phyloP scores from a whole-genome alignment of 2,113 vertebrate species.

The Centropus unirufus region DNA sequence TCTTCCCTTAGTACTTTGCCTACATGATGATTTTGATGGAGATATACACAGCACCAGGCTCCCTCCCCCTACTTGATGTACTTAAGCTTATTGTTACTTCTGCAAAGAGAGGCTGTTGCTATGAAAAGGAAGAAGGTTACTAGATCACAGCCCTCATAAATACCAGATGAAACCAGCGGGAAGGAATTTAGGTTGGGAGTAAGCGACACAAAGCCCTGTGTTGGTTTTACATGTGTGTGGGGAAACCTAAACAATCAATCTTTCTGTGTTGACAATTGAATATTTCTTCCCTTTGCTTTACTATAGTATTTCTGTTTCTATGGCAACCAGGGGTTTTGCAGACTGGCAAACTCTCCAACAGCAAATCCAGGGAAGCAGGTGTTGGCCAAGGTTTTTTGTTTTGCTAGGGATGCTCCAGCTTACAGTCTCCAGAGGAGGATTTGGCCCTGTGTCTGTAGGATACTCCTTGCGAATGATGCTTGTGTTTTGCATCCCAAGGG shows the following conservation, averaged over 20 bases:
- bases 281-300: constrained; percentile 69
- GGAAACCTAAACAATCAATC: constrained; percentile 64
- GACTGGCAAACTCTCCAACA: constrained; percentile 56
- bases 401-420: background rate
- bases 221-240: background rate
- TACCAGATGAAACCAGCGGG: constrained; percentile 48
- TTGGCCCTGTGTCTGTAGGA: background rate
- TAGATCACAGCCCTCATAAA: constrained; percentile 57
- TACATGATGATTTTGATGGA: background rate
- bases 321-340: constrained; percentile 75
- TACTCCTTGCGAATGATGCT: background rate
- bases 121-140: constrained; percentile 1
- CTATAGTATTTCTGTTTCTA: constrained; percentile 75
- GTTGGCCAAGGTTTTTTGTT: background rate
- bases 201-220: constrained; percentile 66
- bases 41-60: fast-evolving
- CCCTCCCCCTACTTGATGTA: background rate
- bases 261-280: constrained; percentile 68
- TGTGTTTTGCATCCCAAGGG: fast-evolving
- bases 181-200: constrained; percentile 67
- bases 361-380: constrained; percentile 13
- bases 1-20: background rate
- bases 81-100: constrained; percentile 17
- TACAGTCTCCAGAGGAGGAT: background rate
- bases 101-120: background rate